Percentiles rank a stretch among this genome's conserved stretches.
Evolutionary conservation across 2,113 vertebrate species (phyloP).

Genomic region (Epinephelus cyanopodus): DNA sequence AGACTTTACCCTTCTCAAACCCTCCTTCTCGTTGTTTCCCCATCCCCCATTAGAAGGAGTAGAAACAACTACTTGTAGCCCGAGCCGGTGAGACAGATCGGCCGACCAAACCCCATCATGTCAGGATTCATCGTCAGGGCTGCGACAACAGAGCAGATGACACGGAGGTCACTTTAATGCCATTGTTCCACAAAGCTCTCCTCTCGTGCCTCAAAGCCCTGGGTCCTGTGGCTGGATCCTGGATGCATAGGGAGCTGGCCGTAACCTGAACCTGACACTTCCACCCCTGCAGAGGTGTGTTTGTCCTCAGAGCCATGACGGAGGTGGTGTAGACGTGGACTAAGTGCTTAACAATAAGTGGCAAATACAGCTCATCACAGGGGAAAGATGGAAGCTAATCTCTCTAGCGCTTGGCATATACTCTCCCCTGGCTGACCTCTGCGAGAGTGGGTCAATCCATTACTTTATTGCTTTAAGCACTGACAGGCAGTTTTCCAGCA

Average conservation of each 20-base stretch:
- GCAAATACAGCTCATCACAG: background rate
- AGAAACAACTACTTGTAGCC: constrained; percentile 31
- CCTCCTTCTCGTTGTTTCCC: constrained; percentile 6
- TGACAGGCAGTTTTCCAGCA: constrained; percentile 40
- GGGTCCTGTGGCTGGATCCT: constrained; percentile 57
- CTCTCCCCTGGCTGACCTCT: constrained; percentile 35
- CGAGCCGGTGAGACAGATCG: constrained; percentile 1
- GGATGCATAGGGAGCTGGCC: constrained; percentile 35
- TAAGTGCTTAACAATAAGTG: constrained; percentile 23
- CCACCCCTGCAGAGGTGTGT: constrained; percentile 20
- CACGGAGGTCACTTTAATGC: constrained; percentile 67
- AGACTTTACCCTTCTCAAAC: constrained; percentile 66
- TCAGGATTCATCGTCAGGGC: constrained; percentile 58
- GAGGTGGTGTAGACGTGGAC: background rate
- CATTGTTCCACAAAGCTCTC: constrained; percentile 52
- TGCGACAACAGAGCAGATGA: constrained; percentile 76
- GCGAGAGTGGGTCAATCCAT: constrained; percentile 51
- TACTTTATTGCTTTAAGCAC: constrained; percentile 52
- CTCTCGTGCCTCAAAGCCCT: constrained; percentile 34
- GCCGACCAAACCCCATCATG: constrained; percentile 43
- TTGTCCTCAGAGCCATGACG: constrained; percentile 8
- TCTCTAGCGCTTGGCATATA: constrained; percentile 7
- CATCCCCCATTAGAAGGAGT: constrained; percentile 53
- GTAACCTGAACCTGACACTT: constrained; percentile 69
- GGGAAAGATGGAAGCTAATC: constrained; percentile 42